Evolutionary conservation across 2,888 invertebrate genomes (phyloP).

Genomic region (Xanthorhoe designata): DNA sequence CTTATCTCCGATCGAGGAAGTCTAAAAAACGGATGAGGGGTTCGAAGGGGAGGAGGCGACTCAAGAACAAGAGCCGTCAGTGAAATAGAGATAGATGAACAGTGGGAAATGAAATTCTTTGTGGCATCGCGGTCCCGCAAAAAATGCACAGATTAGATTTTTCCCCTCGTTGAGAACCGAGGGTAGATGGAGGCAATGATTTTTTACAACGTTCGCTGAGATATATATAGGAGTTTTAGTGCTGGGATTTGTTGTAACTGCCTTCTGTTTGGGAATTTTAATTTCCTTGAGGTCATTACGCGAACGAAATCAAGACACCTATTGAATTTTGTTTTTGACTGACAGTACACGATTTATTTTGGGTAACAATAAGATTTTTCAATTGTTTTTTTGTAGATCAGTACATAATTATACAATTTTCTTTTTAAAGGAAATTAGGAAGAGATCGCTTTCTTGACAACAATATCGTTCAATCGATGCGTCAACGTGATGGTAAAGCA

Average conservation of each 20-base stretch:
- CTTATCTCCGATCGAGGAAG: slow-evolving; percentile 84
- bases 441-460: not conserved
- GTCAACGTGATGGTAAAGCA: no score
- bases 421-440: not conserved
- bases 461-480: no score
- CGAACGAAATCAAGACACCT: slow-evolving; percentile 26
- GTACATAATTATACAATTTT: not conserved
- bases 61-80: slow-evolving; percentile 85
- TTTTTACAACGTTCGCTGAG: slow-evolving; percentile 83
- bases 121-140: slow-evolving; percentile 86
- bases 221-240: slow-evolving; percentile 84
- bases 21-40: slow-evolving; percentile 81
- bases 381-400: not conserved
- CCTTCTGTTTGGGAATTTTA: slow-evolving; percentile 82
- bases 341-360: slow-evolving; percentile 15
- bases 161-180: slow-evolving; percentile 81
- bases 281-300: slow-evolving; percentile 72
- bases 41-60: slow-evolving; percentile 56
- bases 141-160: slow-evolving; percentile 87
- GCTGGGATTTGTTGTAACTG: slow-evolving; percentile 82
- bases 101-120: slow-evolving; percentile 87
- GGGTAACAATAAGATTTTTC: slow-evolving; percentile 8
- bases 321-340: slow-evolving; percentile 33
- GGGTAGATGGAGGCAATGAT: slow-evolving; percentile 84
- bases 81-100: slow-evolving; percentile 87